These are phyloP conservation scores for Drosophila hamatofila DNA, from an alignment of 2,888 invertebrate species.

Conservation along the genomic window DNA sequence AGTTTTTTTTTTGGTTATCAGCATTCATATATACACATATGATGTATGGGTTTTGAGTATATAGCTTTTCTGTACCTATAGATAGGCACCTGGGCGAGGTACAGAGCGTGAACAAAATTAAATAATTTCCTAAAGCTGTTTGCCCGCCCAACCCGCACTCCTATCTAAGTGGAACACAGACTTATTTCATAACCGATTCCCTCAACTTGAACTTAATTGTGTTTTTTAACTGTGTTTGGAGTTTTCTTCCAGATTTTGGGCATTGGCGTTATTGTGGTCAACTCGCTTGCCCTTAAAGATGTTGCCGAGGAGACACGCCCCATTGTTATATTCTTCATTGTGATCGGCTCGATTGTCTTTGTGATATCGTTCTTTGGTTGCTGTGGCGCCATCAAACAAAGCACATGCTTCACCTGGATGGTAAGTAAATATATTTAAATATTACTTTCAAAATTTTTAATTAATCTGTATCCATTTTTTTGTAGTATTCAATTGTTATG, in stretches of 20 bases:
- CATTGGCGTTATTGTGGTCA: conserved; percentile 64
- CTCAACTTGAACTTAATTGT: conserved; percentile 12
- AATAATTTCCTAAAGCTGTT: conserved; percentile 11
- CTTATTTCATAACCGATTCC: conserved; percentile 11
- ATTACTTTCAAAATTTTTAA: background rate
- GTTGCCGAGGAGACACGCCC: conserved; percentile 45
- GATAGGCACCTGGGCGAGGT: conserved; percentile 30
- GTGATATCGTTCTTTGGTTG: conserved; percentile 95
- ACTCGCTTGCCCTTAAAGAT: conserved; percentile 56
- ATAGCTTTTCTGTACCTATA: conserved; percentile 6
- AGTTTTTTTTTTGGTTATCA: conserved; percentile 28
- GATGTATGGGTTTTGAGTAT: conserved; percentile 7
- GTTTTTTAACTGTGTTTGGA: background rate
- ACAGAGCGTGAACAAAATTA: background rate
- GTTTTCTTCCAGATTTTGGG: conserved; percentile 68
- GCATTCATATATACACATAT: conserved; percentile 7
- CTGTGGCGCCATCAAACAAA: conserved; percentile 94
- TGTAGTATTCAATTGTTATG: conserved; percentile 89
- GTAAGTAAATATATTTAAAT: conserved; percentile 86
- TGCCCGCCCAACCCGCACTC: background rate
- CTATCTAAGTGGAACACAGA: conserved; percentile 17
- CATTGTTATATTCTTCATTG: conserved; percentile 86
- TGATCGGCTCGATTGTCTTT: conserved; percentile 90
- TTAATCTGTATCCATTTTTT: conserved; percentile 68
- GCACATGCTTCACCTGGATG: conserved; percentile 92